Base-by-base conservation (phyloP, 2,113 vertebrate species). In the Riparia riparia region DNA sequence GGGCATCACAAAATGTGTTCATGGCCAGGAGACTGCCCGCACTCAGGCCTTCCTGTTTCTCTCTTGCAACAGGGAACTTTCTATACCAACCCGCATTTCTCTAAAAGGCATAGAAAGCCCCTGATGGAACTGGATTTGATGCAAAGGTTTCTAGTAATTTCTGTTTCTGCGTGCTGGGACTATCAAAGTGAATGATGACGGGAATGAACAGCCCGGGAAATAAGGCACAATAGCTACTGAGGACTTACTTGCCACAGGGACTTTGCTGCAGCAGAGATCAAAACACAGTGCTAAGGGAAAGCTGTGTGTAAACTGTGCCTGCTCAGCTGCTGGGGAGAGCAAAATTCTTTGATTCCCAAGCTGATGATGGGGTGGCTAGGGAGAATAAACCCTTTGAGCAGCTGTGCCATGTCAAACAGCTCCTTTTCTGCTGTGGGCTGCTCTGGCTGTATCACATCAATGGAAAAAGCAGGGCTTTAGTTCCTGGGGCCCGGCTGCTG, bases 21-120 rank as follows among this genome's bases (percentile, higher is more conserved):
- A 1, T 50, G 26, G 5, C 66, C 57, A 18, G 57, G 9, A 71
- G 20, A 12, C 9, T 29, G 56, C 22, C 69, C 41, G 51, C 39
- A 14, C 16, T 63, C 61, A 45, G 47, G 8, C 0, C 1, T 29
- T 83, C 19, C 50, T 44, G 7, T 31, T 65, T 57, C 21, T 54
- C 56, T 58, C 6, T 6, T 42, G 19, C 16, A 64, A 14, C 0
- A 0, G 9, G 17, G 14, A 88, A 14, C 31, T 57, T 70, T 37
- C 28, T 47, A 10, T 21, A 47, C 9, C 19, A 73, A 15, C 39
- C 9, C 50, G 51, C 3, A 1, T 39, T 88, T 86, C 88, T 78
- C 39, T 76, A 34, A 79, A 92, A 18, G 0, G 0, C 1, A 1
- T 29, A 22, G 54, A 32, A 64, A 72, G 17, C 7, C 41, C 50